Evolutionary conservation across 2,797 vertebrate species (phyloP), one percentile per base, ranked within the genome.

Genomic region (Eulemur coronatus): DNA sequence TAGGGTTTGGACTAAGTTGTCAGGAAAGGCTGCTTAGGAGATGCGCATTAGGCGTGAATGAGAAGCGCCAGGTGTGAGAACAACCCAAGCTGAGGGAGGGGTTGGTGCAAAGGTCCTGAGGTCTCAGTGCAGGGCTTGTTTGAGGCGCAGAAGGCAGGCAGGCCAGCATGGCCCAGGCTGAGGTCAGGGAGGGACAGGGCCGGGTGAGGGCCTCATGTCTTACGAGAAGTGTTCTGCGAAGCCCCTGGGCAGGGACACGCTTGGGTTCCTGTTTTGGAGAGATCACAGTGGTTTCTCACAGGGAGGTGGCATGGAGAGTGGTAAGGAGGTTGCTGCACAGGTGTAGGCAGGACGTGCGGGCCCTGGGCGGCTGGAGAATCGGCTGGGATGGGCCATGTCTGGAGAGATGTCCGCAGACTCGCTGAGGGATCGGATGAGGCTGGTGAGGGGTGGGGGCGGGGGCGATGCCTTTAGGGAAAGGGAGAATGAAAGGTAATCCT

Each of bases 11-110:
- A 30, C 5, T 59, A 14, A 41, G 18, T 3, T 26, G 13, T 35
- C 24, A 11, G 4, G 28, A 59, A 43, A 52, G 41, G 50, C 35
- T 43, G 5, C 30, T 15, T 9, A 35, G 13, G 48, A n/a, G 3
- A 2, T 3, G 15, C 81, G 5, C 6, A 8, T 33, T 11, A 3
- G 1, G 3, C 35, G 38, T 41, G 38, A 41, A 30, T 20, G 18
- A 41, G 12, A 35, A 30, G 17, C 30, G 0, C 15, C 1, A 5
- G 20, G 13, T 7, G 20, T 5, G 0, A 17, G 26, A 48, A 13
- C 28, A 0, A 1, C 2, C 0, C 50, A 24, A 12, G 22, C n/a
- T 0, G 1, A 4, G 50, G 5, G 4, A 17, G 15, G n/a, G 24
- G 61, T 18, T 5, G 0, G 38, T 18, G 28, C 22, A n/a, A 69